These are phyloP conservation scores for Daubentonia madagascariensis DNA, from an alignment of 2,113 vertebrate genomes.

Conservation along the genomic window DNA sequence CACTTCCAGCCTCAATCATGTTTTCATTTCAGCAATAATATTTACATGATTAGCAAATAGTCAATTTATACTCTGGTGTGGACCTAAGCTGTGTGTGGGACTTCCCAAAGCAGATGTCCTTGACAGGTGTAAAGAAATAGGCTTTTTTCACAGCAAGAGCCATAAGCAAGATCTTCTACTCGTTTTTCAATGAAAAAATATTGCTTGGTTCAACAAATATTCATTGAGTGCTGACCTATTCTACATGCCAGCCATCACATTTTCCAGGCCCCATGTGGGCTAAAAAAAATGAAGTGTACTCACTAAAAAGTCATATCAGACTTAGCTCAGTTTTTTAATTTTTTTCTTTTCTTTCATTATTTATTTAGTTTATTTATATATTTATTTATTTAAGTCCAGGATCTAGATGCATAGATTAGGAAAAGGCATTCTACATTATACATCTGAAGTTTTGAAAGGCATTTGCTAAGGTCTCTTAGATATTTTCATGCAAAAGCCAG, in stretches of 20 bases:
- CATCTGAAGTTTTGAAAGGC: not conserved
- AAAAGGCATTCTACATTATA: not conserved
- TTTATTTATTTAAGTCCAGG: slow-evolving; percentile 38
- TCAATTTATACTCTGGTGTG: slow-evolving; percentile 36
- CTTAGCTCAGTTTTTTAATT: not conserved
- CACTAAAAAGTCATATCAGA: not conserved
- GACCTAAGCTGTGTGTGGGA: not conserved
- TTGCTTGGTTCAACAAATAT: not conserved
- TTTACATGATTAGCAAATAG: slow-evolving; percentile 69
- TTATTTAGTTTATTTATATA: accelerated
- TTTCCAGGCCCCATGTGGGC: not conserved
- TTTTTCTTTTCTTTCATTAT: not conserved
- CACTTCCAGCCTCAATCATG: slow-evolving; percentile 32
- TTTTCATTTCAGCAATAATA: slow-evolving; percentile 61
- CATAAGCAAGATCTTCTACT: slow-evolving; percentile 45
- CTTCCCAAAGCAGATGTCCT: slow-evolving; percentile 44
- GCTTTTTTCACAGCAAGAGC: slow-evolving; percentile 19
- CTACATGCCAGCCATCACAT: not conserved
- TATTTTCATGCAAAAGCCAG: not conserved
- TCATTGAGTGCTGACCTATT: not conserved
- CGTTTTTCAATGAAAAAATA: slow-evolving; percentile 19
- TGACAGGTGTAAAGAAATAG: slow-evolving; percentile 41
- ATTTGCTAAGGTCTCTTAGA: not conserved
- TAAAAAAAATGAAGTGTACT: not conserved
- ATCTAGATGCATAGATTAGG: not conserved